Base-by-base conservation (phyloP, 2,113 vertebrate genomes). In the Erpornis zantholeuca region DNA sequence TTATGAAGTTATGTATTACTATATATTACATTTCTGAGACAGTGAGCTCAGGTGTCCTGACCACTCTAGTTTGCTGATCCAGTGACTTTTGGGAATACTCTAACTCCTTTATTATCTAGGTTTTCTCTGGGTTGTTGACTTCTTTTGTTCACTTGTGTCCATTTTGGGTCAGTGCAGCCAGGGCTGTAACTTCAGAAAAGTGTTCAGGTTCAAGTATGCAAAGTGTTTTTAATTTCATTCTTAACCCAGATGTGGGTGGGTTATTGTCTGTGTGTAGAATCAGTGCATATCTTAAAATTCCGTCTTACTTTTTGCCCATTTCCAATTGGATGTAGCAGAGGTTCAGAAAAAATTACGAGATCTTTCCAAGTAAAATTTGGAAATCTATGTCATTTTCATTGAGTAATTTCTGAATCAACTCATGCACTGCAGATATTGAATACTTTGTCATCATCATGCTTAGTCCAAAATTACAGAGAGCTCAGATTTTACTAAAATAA, bases 381-480 rank as follows among this genome's bases (percentile, higher is more conserved):
- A 89, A 84, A 75, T 47, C 25, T 65, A 0, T 57, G 15, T n/a
- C 0, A 15, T 79, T 90, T 85, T 85, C 40, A 44, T 63, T 17
- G 47, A 84, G 11, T 79, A 33, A 19, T 66, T 88, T 82, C 70
- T 85, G 36, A 82, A 82, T 75, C 31, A 53, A 5, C 5, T 38
- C 1, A 0, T 19, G 4, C 15, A 36, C 68, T 57, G 82, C 15
- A n/a, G n/a, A 76, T 5, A 3, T 3, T 64, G 22, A 25, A 13
- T n/a, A 40, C 31, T 76, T 76, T 49, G 28, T 16, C 36, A 35
- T 86, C 24, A 19, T 23, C 16, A 22, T 69, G 29, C 14, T 72
- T 82, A n/a, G 19, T 69, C 49, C 31, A 60, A 2, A 79, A 71
- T 60, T 60, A 54, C 44, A 64, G 16, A 36, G 23, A 88, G 14